Evolutionary conservation across 2,113 vertebrate genomes (phyloP).

Genomic region (Onychostoma macrolepis): DNA sequence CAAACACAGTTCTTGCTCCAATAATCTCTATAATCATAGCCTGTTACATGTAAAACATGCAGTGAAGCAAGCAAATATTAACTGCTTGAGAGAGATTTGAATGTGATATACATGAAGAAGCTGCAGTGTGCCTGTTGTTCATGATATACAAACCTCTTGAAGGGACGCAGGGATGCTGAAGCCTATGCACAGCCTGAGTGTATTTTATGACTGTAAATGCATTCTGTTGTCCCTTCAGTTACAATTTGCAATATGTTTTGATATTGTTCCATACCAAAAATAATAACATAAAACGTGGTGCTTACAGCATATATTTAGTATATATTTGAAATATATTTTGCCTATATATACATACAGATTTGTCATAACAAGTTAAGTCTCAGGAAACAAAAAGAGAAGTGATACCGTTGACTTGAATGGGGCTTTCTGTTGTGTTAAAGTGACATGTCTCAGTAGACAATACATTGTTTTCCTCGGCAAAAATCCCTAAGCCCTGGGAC

Average conservation of each 20-base stretch:
- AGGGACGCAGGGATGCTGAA: too few species aligned
- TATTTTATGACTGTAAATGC: too few species aligned
- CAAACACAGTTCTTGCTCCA: not conserved
- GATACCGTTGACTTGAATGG: constrained; percentile 36
- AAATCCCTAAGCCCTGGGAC: constrained; percentile 1
- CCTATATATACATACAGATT: not conserved
- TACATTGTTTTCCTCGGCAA: constrained; percentile 3
- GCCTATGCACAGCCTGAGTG: too few species aligned
- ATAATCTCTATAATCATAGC: not conserved
- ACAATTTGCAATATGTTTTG: too few species aligned
- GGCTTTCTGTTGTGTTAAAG: constrained; percentile 38
- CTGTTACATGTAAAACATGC: not conserved
- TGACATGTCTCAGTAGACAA: constrained; percentile 26
- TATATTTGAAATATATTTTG: too few species aligned
- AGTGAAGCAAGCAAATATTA: not conserved
- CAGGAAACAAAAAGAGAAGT: constrained; percentile 39
- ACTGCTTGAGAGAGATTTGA: not conserved
- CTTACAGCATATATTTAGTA: too few species aligned
- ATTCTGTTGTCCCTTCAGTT: too few species aligned
- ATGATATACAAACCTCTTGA: not conserved
- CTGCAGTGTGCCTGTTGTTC: not conserved
- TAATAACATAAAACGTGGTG: too few species aligned
- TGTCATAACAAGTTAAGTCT: not conserved
- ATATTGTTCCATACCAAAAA: too few species aligned
- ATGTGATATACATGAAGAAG: not conserved